Percentiles rank a stretch among this genome's conserved stretches.
Evolutionary conservation across 2,113 vertebrate genomes (phyloP).

Genomic region (Cinclus mexicanus): DNA sequence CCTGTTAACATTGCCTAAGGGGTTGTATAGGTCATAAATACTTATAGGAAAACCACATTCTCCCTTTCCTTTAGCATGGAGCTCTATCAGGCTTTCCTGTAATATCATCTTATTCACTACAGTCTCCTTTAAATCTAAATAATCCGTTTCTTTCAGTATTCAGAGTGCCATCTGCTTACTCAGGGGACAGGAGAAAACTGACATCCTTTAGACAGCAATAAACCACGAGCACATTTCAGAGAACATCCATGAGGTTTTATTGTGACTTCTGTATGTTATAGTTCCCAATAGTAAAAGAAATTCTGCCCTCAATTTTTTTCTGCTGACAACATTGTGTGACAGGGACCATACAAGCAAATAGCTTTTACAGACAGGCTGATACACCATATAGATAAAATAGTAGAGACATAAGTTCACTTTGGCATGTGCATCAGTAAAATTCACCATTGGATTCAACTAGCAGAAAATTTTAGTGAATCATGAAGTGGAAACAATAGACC

Average conservation of each 20-base stretch:
- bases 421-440: background rate
- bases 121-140: background rate
- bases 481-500: background rate
- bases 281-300: background rate
- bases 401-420: background rate
- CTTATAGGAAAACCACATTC: background rate
- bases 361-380: background rate
- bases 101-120: background rate
- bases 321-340: background rate
- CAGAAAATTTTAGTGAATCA: background rate
- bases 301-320: background rate
- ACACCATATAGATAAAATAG: background rate
- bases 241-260: background rate
- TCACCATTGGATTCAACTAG: background rate
- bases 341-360: background rate
- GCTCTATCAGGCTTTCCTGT: background rate
- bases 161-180: background rate
- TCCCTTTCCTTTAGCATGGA: background rate
- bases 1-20: background rate
- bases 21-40: background rate
- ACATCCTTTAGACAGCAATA: constrained; percentile 25
- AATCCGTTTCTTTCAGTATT: background rate
- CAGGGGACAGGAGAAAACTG: background rate
- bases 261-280: background rate
- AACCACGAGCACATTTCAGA: background rate